A percentile compares a stretch with the other conserved stretches of the same genome.
phyloP scores from a whole-genome alignment of 2,113 vertebrate genomes.

The Gymnorhina tibicen region DNA sequence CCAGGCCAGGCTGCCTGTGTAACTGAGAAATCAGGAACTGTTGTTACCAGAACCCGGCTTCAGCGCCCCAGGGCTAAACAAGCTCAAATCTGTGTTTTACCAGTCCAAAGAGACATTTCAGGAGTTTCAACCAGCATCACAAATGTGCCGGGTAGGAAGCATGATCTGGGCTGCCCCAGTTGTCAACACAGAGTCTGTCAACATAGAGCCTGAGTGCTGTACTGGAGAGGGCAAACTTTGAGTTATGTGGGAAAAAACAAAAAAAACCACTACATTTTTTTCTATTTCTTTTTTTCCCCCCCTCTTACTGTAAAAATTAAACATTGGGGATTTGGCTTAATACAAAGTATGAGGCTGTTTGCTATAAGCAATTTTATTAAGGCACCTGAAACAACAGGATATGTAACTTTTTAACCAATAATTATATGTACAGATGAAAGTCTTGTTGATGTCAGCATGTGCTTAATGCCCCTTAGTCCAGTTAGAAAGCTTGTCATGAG shows the following conservation, averaged over 20 bases:
- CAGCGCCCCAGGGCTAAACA: constrained; percentile 41
- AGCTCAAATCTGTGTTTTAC: constrained; percentile 44
- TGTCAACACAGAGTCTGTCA: neutral
- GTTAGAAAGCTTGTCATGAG: neutral
- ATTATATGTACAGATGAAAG: neutral
- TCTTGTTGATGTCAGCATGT: neutral
- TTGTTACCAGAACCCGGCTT: neutral
- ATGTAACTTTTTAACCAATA: neutral
- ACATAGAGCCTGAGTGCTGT: neutral
- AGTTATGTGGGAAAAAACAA: neutral
- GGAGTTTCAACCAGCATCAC: constrained; percentile 31
- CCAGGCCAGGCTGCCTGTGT: neutral
- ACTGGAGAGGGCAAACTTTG: neutral
- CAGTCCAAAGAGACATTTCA: constrained; percentile 33
- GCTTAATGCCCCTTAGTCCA: neutral
- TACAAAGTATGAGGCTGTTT: neutral
- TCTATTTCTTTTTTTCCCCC: neutral
- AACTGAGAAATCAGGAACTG: neutral
- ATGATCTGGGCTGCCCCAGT: neutral
- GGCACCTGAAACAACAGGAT: neutral
- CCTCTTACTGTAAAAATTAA: neutral
- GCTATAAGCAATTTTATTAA: neutral
- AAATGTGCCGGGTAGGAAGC: neutral
- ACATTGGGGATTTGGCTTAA: neutral
- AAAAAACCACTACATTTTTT: accelerated